Evolutionary conservation across 2,888 invertebrate genomes (phyloP), one percentile per base, ranked within the genome.

Genomic region (Leptopilina drosophilae): DNA sequence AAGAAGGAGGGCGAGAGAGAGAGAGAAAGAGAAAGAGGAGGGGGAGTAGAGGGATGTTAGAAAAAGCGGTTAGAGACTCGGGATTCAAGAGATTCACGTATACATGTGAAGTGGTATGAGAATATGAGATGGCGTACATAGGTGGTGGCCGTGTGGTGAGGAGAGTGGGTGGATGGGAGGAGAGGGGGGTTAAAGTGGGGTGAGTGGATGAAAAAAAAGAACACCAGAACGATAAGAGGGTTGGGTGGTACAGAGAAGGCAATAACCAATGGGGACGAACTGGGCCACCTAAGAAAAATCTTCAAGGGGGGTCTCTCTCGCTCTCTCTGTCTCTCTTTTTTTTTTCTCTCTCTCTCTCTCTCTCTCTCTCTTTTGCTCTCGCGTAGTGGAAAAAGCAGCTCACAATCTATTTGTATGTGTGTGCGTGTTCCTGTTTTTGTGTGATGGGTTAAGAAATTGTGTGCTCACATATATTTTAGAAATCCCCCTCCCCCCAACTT

Each of bases 271-370:
- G 86, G 87, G 85, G 86, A 84, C 87, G 87, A 89, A 88, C 87
- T 89, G 88, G 89, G 88, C 89, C 88, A 89, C 84, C 85, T 85
- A 88, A 88, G 89, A 88, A 89, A 89, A 89, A 89, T 89, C 87
- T 88, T 86, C 83, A 81, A 84, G 84, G 81, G 84, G 83, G 85
- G 81, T 80, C 42, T 42, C 7, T 42, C 7, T 42, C 42, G 7
- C 6, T 42, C 42, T 42, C 42, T 42, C 42, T 42, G 8, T 42
- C 42, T 42, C 42, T 42, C 42, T 42, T 1, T 42, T 8, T 42
- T 42, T 42, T 8, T n/a, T 42, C 7, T 42, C 7, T 42, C 42
- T 0, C 6, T 42, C 42, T 42, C 42, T 42, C 42, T 42, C 42
- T 42, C 42, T 42, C 42, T 42, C 42, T 42, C 8, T 42, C 42